phyloP scores from a whole-genome alignment of 2,888 invertebrate genomes.

The Punctoribates punctum region DNA sequence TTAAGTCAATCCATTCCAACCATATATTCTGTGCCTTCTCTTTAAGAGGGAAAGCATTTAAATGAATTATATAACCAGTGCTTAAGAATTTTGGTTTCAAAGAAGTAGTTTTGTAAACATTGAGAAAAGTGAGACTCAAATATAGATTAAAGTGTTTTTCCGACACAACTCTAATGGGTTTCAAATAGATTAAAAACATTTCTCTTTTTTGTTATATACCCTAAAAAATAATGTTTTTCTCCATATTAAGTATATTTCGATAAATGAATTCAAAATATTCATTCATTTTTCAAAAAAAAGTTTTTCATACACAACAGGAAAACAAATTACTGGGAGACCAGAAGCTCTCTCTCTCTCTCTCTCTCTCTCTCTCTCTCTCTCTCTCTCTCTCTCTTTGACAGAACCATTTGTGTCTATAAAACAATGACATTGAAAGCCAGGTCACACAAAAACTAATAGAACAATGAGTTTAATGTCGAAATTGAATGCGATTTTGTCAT shows the following conservation, averaged over 20 bases:
- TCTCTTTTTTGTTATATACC: not conserved
- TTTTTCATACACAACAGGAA: too few relatives aligned
- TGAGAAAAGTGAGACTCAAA: not conserved
- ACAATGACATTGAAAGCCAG: too few relatives aligned
- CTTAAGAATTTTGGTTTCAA: too few relatives aligned
- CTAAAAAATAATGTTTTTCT: not conserved
- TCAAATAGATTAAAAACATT: slow-evolving; percentile 8
- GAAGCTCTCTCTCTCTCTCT: too few relatives aligned
- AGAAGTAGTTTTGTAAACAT: not conserved
- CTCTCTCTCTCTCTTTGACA: too few relatives aligned
- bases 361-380: too few relatives aligned
- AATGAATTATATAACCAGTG: too few relatives aligned
- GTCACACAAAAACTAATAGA: too few relatives aligned
- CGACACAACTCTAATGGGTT: not conserved
- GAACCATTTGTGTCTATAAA: too few relatives aligned
- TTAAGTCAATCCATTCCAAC: not conserved
- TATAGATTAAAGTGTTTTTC: not conserved
- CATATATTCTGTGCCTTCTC: not conserved
- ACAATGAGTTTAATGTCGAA: too few relatives aligned
- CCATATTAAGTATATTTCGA: not conserved
- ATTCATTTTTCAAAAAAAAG: not conserved
- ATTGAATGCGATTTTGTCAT: too few relatives aligned
- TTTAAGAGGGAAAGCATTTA: not conserved
- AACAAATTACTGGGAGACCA: too few relatives aligned
- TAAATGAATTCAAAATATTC: slow-evolving; percentile 20